These are phyloP conservation scores for Drepanosiphum platanoidis DNA, from an alignment of 2,888 invertebrate genomes.

Conservation along the genomic window DNA sequence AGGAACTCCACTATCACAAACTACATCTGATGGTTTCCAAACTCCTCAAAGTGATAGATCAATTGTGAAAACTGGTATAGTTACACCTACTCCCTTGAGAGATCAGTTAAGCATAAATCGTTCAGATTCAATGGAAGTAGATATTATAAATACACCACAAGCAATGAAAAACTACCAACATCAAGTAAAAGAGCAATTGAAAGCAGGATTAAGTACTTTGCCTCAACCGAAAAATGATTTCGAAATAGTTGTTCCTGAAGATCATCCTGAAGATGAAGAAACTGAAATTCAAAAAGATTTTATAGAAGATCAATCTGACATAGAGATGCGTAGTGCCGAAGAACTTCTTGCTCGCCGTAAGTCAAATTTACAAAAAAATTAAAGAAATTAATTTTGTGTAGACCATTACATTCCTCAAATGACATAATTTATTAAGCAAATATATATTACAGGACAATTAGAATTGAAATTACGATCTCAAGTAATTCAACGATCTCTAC, in stretches of 20 bases:
- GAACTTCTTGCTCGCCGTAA: constrained; percentile 59
- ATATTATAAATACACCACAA: constrained; percentile 77
- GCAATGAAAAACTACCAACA: constrained; percentile 76
- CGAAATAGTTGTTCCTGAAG: constrained; percentile 96
- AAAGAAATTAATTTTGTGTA: not conserved
- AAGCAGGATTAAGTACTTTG: constrained; percentile 80
- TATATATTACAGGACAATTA: constrained; percentile 70
- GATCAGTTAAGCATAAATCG: constrained; percentile 96
- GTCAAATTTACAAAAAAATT: not conserved
- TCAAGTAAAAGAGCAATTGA: constrained; percentile 76
- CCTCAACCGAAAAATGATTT: constrained; percentile 97
- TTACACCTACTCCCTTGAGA: constrained; percentile 81
- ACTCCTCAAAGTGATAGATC: constrained; percentile 73
- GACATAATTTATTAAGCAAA: not conserved
- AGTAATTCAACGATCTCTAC: constrained; percentile 85
- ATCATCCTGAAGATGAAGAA: constrained; percentile 67
- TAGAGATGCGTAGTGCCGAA: constrained; percentile 56
- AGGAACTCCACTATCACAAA: constrained; percentile 81
- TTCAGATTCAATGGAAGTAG: constrained; percentile 76
- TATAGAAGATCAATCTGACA: constrained; percentile 58
- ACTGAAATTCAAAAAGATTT: constrained; percentile 53
- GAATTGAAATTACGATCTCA: constrained; percentile 83
- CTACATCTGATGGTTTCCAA: constrained; percentile 67
- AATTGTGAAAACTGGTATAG: constrained; percentile 66
- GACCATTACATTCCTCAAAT: not conserved